Evolutionary conservation across 2,888 invertebrate species (phyloP), one percentile per base, ranked within the genome.

Genomic region (Stenoptilia bipunctidactyla): DNA sequence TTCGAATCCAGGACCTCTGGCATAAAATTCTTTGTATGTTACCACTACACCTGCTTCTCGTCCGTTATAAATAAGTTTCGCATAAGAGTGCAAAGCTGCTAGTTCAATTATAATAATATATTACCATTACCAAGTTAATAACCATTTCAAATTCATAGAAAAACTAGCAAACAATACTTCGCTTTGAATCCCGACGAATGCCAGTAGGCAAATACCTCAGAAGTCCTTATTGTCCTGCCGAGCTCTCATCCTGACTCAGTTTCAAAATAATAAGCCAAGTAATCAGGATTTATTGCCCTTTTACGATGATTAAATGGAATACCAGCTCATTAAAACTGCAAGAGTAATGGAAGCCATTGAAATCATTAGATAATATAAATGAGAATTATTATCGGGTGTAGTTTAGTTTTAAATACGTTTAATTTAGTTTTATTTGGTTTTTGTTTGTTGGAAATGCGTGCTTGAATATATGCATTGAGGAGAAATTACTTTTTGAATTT

Each of bases 181-280:
- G 20, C 4, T 20, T 20, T 20, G 8, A 20, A 20, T 20, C 20
- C 38, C 40, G 35, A 38, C 12, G 41, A 45, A 41, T 40, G 39
- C 40, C 36, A 27, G 42, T 44, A 50, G 52, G 49, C 51, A 52
- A 53, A 57, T 54, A 68, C 64, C 60, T 66, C 57, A 67, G 55
- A 47, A 48, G 53, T 49, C 57, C 54, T 61, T 66, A 72, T 72
- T 71, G 69, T 71, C 61, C 72, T 71, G 71, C 69, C 69, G 55
- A 53, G 51, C 53, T 42, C 48, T 43, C 44, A 53, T 54, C 61
- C 55, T 57, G 52, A 56, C 56, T 57, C 58, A 53, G 62, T 65
- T 62, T 72, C 59, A 66, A 75, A 75, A 75, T 77, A 76, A 79
- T 76, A 77, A 75, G 76, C 66, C 61, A 50, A 69, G 67, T 76